Base-by-base conservation (phyloP, 2,113 vertebrate species). In the Prunella fulvescens region DNA sequence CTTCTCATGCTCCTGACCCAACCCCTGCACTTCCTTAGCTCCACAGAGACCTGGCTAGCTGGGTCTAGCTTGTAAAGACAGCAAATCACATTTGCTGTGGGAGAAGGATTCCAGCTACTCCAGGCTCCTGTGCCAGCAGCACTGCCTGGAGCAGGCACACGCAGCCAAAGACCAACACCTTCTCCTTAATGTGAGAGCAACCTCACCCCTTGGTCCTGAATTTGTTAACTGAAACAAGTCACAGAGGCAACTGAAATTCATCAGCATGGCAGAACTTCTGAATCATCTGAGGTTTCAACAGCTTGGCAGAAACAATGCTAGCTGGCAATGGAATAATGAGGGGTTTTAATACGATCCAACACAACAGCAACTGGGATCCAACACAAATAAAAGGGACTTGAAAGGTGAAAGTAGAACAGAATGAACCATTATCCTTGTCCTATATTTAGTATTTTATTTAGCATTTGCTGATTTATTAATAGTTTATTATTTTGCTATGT, bases 31-130 rank as follows among this genome's bases (percentile, higher is more conserved):
- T 61, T 12, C 3, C 22, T 22, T 4, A 23, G 47, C 31, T 62
- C 42, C 28, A 18, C 25, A 26, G 45, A 19, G 14, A 47, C 3
- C 0, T 4, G 20, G 7, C 0, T 1, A 64, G 40, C 44, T 45
- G 40, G 29, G 15, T 18, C 40, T 5, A 3, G 19, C 47, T 12
- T 10, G 6, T 12, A 71, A 39, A 77, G 54, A 25, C 4, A 3
- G 25, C 0, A 2, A 45, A 35, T 16, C 33, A 24, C 20, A 19
- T 67, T 47, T 91, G n/a, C 19, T 65, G 44, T 47, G n/a, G 39
- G 73, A 82, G n/a, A 24, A 26, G 4, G 14, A 31, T 35, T 92
- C 44, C 72, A 81, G 65, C 56, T 61, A 3, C 7, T 22, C 16
- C 35, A 65, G 37, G 17, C 20, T 22, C 45, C 48, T 69, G 44